A percentile compares a stretch with the other conserved stretches of the same genome.
phyloP scores from a whole-genome alignment of 2,888 invertebrate genomes.

The Pachydiplax longipennis region DNA sequence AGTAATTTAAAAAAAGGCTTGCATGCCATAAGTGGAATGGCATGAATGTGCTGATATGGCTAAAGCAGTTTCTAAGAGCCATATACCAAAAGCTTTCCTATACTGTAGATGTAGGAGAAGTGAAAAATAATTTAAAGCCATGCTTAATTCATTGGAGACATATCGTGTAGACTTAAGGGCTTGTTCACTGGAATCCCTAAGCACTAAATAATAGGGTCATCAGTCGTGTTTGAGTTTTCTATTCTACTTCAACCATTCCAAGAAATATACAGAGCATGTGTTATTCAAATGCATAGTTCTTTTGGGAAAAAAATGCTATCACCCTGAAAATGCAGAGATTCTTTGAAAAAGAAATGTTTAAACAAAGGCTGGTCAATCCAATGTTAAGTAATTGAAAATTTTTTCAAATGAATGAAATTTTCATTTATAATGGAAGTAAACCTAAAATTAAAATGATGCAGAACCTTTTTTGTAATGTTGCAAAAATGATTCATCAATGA shows the following conservation, averaged over 20 bases:
- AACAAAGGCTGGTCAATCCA: background rate
- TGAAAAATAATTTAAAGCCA: slow-evolving; percentile 13
- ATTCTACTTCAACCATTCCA: slow-evolving; percentile 14
- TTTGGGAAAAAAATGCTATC: too few relatives aligned
- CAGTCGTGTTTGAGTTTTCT: background rate
- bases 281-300: background rate
- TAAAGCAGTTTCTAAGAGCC: background rate
- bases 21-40: background rate
- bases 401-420: too few relatives aligned
- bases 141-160: slow-evolving; percentile 31
- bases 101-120: slow-evolving; percentile 20
- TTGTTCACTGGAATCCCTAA: background rate
- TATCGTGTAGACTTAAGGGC: slow-evolving; percentile 32
- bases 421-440: too few relatives aligned
- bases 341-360: background rate
- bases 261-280: background rate
- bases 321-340: too few relatives aligned
- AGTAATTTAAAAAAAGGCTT: slow-evolving; percentile 26
- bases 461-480: too few relatives aligned
- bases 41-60: background rate
- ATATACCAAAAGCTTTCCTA: slow-evolving; percentile 33
- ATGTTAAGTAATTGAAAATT: background rate
- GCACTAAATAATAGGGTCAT: background rate
- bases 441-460: too few relatives aligned
- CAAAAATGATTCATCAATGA: too few relatives aligned